A percentile compares a stretch with the other conserved stretches of the same genome.
phyloP scores from a whole-genome alignment of 2,113 vertebrate species.

The Psilopsiagon aurifrons region DNA sequence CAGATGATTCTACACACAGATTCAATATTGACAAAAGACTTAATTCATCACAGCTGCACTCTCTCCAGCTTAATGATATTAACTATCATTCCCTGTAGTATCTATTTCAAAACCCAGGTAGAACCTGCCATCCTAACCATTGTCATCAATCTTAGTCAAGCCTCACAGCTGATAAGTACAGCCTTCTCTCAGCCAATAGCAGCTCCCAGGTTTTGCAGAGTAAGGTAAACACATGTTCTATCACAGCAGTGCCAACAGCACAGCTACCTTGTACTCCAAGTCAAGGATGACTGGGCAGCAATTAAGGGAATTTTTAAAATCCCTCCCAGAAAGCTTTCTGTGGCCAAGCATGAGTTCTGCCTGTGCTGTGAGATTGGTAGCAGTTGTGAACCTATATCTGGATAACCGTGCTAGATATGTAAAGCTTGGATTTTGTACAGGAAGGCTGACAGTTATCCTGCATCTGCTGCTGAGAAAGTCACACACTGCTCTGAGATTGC shows the following conservation, averaged over 20 bases:
- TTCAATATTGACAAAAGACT: background rate
- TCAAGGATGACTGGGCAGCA: background rate
- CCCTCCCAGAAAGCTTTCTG: background rate
- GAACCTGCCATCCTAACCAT: background rate
- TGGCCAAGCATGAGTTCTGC: rapidly evolving
- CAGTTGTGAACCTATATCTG: background rate
- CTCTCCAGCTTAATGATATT: background rate
- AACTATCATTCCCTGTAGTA: background rate
- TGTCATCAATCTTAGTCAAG: background rate
- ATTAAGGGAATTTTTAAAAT: background rate
- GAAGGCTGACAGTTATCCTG: background rate
- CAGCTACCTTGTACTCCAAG: background rate
- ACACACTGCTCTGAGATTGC: background rate
- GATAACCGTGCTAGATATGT: rapidly evolving
- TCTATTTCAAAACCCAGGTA: background rate
- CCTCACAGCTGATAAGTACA: background rate
- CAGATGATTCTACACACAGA: background rate
- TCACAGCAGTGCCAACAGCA: background rate
- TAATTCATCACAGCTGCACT: background rate
- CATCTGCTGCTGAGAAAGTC: background rate
- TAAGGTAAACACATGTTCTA: background rate
- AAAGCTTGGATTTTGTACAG: background rate
- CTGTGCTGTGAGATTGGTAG: background rate
- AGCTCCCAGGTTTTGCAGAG: background rate
- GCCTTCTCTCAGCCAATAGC: background rate